A percentile compares a stretch with the other conserved stretches of the same genome.
Conservation (phyloP, 2,888 invertebrate genomes). For the Nomada flava region DNA sequence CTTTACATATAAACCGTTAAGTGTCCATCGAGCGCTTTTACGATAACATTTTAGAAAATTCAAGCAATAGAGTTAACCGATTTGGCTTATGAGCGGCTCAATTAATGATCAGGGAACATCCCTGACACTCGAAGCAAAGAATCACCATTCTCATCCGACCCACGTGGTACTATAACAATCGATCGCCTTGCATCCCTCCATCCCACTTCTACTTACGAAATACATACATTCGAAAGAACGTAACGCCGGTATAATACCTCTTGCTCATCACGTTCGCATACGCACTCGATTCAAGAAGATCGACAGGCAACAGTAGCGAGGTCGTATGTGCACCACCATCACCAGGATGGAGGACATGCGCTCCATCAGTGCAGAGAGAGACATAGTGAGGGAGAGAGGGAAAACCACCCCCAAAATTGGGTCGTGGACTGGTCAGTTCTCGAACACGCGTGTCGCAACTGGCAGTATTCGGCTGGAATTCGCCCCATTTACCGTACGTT, state of each 20-base stretch:
- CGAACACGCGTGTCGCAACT: slow-evolving; percentile 63
- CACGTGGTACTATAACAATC: slow-evolving; percentile 54
- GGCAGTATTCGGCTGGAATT: slow-evolving; percentile 72
- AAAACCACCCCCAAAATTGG: slow-evolving; percentile 65
- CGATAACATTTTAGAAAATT: no score
- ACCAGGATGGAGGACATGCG: slow-evolving; percentile 17
- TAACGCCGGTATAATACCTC: slow-evolving; percentile 23
- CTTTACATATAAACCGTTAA: no score
- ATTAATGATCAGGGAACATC: slow-evolving; percentile 43
- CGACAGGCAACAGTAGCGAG: background rate
- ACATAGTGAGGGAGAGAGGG: background rate
- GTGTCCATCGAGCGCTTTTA: no score
- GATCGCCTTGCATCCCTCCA: slow-evolving; percentile 39
- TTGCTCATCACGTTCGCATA: slow-evolving; percentile 14
- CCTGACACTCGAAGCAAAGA: slow-evolving; percentile 28
- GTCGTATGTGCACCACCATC: background rate
- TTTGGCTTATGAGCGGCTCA: slow-evolving; percentile 5
- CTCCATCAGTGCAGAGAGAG: no score
- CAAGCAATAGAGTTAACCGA: no score
- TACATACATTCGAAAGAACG: slow-evolving; percentile 35
- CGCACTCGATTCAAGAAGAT: slow-evolving; percentile 55
- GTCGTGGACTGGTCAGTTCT: slow-evolving; percentile 64
- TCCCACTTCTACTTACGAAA: background rate
- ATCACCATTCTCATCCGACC: slow-evolving; percentile 36
- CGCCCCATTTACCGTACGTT: slow-evolving; percentile 68